Evolutionary conservation across 2,888 invertebrate genomes (phyloP), one percentile per base, ranked within the genome.

Genomic region (Sphaerophoria taeniata): DNA sequence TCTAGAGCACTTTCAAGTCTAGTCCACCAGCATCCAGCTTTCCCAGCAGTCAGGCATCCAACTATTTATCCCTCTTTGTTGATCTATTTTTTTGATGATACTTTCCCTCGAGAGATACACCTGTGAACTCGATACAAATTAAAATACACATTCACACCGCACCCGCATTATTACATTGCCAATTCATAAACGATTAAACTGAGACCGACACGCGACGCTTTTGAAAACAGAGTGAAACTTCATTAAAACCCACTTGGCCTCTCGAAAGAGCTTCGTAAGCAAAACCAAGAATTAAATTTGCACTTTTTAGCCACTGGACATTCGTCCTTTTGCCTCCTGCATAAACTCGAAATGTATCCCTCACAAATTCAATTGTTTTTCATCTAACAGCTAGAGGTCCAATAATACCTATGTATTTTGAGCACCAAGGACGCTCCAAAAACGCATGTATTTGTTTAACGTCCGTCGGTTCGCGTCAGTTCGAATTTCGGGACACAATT

Each of bases 71-170:
- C 16, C 31, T 34, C 0, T 72, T 56, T 70, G 71, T 67, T 43
- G 58, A n/a, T 72, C 43, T 60, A 16, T 65, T 9, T 58, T 61
- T 24, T 24, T 53, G 65, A 31, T 36, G 34, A 49, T 16, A 14
- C 16, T 55, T 33, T 14, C 7, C 45, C 31, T 9, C 6, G 24
- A n/a, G 12, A 31, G 31, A 31, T 24, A 67, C 72, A 53, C 61
- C 76, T 61, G 56, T 74, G 73, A 76, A 72, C 71, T 60, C 43
- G 34, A 65, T 65, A 55, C 73, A 81, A 85, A 81, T 73, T 24
- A 24, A 24, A 85, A 85, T 81, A 85, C 76, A 76, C 81, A 81
- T 77, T 85, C 56, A 69, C 81, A 85, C 60, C 58, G 33, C 55
- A 77, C 61, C 60, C 39, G 16, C 60, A 24, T 24, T 2, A 24